Evolutionary conservation across 2,888 invertebrate species (phyloP).

Genomic region (Rhagium mordax): DNA sequence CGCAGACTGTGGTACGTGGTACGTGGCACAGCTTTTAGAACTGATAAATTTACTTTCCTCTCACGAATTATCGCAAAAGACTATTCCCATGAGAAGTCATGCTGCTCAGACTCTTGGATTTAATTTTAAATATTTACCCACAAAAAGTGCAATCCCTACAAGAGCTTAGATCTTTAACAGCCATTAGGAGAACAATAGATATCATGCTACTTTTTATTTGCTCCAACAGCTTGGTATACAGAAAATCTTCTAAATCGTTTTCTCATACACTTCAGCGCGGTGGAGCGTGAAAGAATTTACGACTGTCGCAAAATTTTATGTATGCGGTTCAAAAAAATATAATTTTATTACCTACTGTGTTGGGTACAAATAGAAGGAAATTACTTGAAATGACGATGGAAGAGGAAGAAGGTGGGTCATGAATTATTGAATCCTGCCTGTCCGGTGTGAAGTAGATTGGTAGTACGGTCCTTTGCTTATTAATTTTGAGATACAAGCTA

Average conservation of each 20-base stretch:
- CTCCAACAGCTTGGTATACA: background rate
- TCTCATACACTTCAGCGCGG: slow-evolving; percentile 5
- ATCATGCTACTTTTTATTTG: background rate
- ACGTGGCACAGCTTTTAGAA: too few relatives aligned
- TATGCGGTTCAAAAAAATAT: background rate
- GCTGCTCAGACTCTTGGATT: background rate
- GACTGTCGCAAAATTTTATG: slow-evolving; percentile 18
- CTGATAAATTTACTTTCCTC: too few relatives aligned
- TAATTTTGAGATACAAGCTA: too few relatives aligned
- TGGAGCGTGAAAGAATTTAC: slow-evolving; percentile 20
- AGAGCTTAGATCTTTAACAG: slow-evolving; percentile 5
- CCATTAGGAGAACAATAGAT: slow-evolving; percentile 8
- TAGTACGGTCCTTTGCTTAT: too few relatives aligned
- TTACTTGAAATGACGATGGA: background rate
- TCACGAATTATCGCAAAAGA: too few relatives aligned
- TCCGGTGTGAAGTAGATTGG: background rate
- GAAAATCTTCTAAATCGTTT: slow-evolving; percentile 10
- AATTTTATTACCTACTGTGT: slow-evolving; percentile 2
- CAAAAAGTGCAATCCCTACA: background rate
- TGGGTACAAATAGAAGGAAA: slow-evolving; percentile 21
- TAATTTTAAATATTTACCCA: background rate
- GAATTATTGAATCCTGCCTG: slow-evolving; percentile 3
- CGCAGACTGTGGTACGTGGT: too few relatives aligned
- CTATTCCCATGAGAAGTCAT: too few relatives aligned
- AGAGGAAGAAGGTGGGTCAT: slow-evolving; percentile 8